Evolutionary conservation across 2,797 vertebrate genomes (phyloP).

Genomic region (Lutjanus argentimaculatus): DNA sequence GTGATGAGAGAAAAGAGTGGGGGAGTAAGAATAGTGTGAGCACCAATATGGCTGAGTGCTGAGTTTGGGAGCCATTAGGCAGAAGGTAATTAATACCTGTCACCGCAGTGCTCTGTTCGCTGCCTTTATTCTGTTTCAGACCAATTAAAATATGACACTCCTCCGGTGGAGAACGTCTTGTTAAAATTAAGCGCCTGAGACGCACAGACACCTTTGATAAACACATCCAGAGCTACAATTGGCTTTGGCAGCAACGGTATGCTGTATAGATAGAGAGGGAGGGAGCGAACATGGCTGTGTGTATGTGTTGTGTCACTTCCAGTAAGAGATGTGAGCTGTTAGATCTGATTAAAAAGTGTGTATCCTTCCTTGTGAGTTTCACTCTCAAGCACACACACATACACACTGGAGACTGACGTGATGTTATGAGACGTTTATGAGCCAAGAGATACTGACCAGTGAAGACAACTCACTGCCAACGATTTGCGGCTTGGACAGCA

Average conservation of each 20-base stretch:
- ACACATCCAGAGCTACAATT: slow-evolving; percentile 77
- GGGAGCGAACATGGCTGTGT: slow-evolving; percentile 44
- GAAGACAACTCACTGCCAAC: slow-evolving; percentile 63
- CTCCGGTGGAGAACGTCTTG: slow-evolving; percentile 73
- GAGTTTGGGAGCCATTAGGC: slow-evolving; percentile 81
- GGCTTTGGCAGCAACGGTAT: slow-evolving; percentile 74
- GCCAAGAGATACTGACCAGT: slow-evolving; percentile 66
- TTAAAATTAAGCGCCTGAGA: slow-evolving; percentile 81
- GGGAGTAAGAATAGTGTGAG: slow-evolving; percentile 69
- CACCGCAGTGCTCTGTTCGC: slow-evolving; percentile 68
- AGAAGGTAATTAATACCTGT: slow-evolving; percentile 85
- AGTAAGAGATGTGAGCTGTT: slow-evolving; percentile 65
- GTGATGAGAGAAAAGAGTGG: slow-evolving; percentile 50
- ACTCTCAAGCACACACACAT: slow-evolving; percentile 28
- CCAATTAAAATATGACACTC: slow-evolving; percentile 86
- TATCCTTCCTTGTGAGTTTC: slow-evolving; percentile 49
- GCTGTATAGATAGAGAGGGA: slow-evolving; percentile 49
- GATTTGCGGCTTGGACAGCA: slow-evolving; percentile 55
- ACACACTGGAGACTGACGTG: slow-evolving; percentile 51
- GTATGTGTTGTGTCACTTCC: slow-evolving; percentile 66
- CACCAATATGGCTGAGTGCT: slow-evolving; percentile 76
- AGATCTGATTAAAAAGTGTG: slow-evolving; percentile 73
- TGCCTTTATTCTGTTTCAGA: slow-evolving; percentile 78
- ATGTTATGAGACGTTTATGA: slow-evolving; percentile 64
- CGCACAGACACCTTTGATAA: slow-evolving; percentile 81